Evolutionary conservation across 2,797 vertebrate genomes (phyloP).

Genomic region (Petrocephalus schoutedeni): DNA sequence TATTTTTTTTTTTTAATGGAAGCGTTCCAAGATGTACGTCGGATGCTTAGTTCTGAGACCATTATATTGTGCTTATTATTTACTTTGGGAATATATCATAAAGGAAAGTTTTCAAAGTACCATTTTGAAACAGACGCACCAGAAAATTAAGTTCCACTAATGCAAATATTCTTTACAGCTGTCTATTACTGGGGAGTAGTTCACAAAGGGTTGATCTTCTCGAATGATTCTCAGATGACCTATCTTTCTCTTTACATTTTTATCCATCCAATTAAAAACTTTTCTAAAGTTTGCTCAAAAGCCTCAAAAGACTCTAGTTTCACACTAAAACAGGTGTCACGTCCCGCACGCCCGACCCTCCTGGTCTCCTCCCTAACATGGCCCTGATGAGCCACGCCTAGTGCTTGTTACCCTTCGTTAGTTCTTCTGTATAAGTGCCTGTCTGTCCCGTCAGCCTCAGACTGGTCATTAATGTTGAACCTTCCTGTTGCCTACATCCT

Average conservation of each 20-base stretch:
- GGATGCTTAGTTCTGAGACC: no score
- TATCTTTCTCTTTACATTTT: neutral
- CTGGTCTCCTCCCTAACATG: no score
- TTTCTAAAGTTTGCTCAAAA: neutral
- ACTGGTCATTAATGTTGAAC: no score
- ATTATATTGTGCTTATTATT: neutral
- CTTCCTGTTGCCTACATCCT: no score
- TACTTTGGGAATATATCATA: neutral
- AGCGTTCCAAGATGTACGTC: no score
- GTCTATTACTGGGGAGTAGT: neutral
- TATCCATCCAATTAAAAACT: neutral
- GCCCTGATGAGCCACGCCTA: no score
- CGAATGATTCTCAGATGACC: neutral
- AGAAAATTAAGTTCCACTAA: neutral
- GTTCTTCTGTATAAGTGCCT: no score
- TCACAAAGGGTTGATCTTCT: neutral
- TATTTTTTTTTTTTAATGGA: no score
- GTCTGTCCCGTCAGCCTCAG: no score
- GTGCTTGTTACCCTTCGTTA: no score
- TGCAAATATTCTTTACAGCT: neutral
- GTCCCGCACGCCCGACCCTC: no score
- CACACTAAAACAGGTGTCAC: neutral
- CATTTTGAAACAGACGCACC: neutral
- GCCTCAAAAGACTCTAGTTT: neutral
- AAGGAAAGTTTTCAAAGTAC: neutral